phyloP scores from a whole-genome alignment of 2,797 vertebrate genomes.

The Sebastiscus albofasciatus region DNA sequence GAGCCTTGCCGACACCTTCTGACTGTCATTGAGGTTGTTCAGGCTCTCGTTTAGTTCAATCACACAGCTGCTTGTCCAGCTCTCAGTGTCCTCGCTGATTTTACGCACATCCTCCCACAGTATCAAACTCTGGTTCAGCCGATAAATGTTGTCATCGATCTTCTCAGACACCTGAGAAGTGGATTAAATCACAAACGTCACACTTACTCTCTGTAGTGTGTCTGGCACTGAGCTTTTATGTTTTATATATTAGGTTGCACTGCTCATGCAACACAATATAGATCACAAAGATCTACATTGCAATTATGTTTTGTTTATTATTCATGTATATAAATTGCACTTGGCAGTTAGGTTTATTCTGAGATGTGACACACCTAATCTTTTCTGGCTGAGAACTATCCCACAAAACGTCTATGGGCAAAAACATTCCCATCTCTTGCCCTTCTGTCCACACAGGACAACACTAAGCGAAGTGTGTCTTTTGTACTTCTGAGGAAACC shows the following conservation, averaged over 20 bases:
- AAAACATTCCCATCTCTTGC: too few species aligned
- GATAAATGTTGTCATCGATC: constrained; percentile 90
- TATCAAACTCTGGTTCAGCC: constrained; percentile 80
- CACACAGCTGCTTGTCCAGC: constrained; percentile 86
- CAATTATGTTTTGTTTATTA: background rate
- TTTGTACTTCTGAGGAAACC: background rate
- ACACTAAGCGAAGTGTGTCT: background rate
- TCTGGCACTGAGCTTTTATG: background rate
- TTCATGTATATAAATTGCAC: too few species aligned
- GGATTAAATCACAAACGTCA: background rate
- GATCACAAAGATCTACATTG: background rate
- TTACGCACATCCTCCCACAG: constrained; percentile 91
- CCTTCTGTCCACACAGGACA: too few species aligned
- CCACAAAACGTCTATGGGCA: too few species aligned
- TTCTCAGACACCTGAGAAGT: constrained; percentile 88
- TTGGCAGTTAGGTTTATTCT: too few species aligned
- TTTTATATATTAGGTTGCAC: background rate
- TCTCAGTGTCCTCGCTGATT: constrained; percentile 89
- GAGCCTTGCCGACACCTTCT: constrained; percentile 85
- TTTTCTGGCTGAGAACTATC: too few species aligned
- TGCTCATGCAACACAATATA: background rate
- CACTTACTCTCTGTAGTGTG: background rate
- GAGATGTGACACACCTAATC: too few species aligned
- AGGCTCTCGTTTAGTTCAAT: constrained; percentile 88
- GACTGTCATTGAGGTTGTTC: constrained; percentile 88